Conservation (phyloP, 2,888 invertebrate genomes). For the Anticlea derivata region DNA sequence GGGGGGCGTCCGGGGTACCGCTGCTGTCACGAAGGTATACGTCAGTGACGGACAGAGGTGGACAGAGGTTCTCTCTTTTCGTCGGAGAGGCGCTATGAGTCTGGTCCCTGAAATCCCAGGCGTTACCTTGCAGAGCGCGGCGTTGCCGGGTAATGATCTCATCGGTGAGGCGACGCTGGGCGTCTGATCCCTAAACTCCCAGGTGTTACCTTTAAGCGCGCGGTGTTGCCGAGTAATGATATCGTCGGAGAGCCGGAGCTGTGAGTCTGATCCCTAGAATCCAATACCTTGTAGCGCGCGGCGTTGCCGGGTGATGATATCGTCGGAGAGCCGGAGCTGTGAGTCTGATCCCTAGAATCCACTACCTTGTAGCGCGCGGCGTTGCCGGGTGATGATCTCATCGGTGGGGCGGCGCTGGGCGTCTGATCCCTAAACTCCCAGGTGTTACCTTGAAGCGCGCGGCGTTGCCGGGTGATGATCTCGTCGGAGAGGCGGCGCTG, state of each 20-base stretch:
- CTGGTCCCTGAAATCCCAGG: too few species aligned
- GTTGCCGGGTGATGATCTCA: slow-evolving; percentile 95
- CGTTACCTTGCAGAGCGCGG: slow-evolving; percentile 92
- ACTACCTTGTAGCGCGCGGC: slow-evolving; percentile 93
- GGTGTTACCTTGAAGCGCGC: slow-evolving; percentile 94
- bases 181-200: too few species aligned
- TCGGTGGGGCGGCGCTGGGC: slow-evolving; percentile 94
- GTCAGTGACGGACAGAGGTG: too few species aligned
- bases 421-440: too few species aligned
- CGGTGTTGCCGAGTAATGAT: slow-evolving; percentile 95
- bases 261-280: too few species aligned
- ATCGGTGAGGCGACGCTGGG: slow-evolving; percentile 93
- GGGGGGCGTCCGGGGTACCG: too few species aligned
- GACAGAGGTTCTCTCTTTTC: too few species aligned
- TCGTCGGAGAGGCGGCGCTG: slow-evolving; percentile 95
- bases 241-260: slow-evolving; percentile 94
- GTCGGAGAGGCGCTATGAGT: too few species aligned
- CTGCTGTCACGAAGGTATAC: too few species aligned
- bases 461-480: slow-evolving; percentile 94
- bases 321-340: too few species aligned
- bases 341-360: too few species aligned
- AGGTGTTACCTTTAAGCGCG: slow-evolving; percentile 93
- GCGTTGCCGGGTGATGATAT: slow-evolving; percentile 94
- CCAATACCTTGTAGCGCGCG: slow-evolving; percentile 93
- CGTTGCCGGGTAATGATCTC: slow-evolving; percentile 96